Evolutionary conservation across 1,140 invertebrate species (phyloP).

Genomic region (Camponotus vicinus): DNA sequence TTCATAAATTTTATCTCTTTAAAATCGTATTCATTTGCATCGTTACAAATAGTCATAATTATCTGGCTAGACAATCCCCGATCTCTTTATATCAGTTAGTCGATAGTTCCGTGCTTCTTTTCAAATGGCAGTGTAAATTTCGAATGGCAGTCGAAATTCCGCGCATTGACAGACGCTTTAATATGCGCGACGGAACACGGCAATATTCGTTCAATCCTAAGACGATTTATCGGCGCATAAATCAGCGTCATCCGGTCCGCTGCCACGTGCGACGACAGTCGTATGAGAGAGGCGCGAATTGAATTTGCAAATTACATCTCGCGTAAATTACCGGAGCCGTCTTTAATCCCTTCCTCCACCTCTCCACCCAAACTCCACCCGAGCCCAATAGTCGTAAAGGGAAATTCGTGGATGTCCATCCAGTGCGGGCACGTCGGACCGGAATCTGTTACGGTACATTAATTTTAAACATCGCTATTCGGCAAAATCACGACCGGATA

Average conservation of each 20-base stretch:
- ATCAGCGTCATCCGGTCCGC: not conserved
- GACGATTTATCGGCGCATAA: constrained; percentile 50
- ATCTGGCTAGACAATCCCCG: not conserved
- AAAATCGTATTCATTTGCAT: not conserved
- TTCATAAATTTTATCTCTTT: not conserved
- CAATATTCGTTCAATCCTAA: constrained; percentile 28
- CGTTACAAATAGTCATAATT: not conserved
- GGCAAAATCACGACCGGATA: constrained; percentile 36
- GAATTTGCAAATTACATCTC: constrained; percentile 66
- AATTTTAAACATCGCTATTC: constrained; percentile 45
- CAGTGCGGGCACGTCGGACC: constrained; percentile 30
- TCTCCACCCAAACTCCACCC: constrained; percentile 3
- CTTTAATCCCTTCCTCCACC: constrained; percentile 55
- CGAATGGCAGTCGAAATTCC: no score
- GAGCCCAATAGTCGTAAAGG: constrained; percentile 71
- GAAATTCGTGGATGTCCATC: constrained; percentile 67
- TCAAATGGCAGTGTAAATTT: not conserved
- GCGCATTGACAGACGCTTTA: not conserved
- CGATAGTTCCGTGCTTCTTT: not conserved
- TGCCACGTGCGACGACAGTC: not conserved
- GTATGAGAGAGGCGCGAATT: constrained; percentile 54
- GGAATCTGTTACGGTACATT: constrained; percentile 74
- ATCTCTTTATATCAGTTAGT: not conserved
- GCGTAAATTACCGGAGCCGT: constrained; percentile 64
- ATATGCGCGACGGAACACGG: not conserved